Conservation (phyloP, 1,140 invertebrate genomes). For the Pogonognathellus flavescens region DNA sequence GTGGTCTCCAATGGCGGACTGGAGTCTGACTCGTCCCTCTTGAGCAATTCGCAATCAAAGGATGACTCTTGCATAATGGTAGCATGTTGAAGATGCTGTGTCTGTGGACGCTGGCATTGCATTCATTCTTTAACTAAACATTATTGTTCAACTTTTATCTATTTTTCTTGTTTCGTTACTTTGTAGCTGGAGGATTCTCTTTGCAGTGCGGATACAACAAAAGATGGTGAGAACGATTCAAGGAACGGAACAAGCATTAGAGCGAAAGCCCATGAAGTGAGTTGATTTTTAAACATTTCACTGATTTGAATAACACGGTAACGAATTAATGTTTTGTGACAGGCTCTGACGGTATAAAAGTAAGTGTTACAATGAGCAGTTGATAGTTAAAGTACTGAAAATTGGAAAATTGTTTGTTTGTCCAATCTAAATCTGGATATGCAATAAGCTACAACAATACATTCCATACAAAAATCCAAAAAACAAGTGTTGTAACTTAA, state of each 20-base stretch:
- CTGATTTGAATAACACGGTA: not conserved
- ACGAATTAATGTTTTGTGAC: not conserved
- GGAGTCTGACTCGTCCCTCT: constrained; percentile 40
- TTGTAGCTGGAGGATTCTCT: constrained; percentile 10
- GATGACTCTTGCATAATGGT: constrained; percentile 36
- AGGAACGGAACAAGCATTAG: constrained; percentile 20
- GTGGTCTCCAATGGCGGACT: constrained; percentile 37
- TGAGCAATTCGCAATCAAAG: constrained; percentile 37
- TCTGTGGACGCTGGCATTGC: not conserved
- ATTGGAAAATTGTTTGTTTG: constrained; percentile 9
- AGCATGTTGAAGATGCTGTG: not conserved
- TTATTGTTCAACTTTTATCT: not conserved
- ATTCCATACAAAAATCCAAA: constrained; percentile 31
- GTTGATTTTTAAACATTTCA: not conserved
- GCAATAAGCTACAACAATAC: constrained; percentile 31
- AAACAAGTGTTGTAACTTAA: constrained; percentile 27
- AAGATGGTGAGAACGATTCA: constrained; percentile 8
- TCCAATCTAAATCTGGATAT: constrained; percentile 18
- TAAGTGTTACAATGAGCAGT: constrained; percentile 2
- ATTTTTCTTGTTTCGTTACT: not conserved
- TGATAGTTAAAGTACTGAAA: constrained; percentile 24
- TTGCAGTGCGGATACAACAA: not conserved
- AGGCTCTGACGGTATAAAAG: constrained; percentile 9
- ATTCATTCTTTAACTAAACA: not conserved
- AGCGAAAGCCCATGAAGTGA: constrained; percentile 18